These are phyloP conservation scores for Bos javanicus DNA, from an alignment of 2,113 vertebrate species.

Conservation along the genomic window DNA sequence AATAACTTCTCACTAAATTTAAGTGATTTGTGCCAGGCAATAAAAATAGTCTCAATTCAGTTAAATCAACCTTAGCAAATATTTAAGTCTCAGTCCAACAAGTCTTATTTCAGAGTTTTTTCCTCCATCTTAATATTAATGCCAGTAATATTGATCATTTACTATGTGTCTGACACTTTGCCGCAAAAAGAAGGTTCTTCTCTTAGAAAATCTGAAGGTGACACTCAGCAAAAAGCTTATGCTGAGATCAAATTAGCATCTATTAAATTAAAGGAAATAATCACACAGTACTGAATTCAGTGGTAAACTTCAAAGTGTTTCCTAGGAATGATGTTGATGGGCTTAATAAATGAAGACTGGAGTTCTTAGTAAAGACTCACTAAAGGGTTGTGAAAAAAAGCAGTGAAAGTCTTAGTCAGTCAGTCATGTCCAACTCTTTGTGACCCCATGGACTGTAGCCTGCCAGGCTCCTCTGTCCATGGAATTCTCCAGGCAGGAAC, in stretches of 20 bases:
- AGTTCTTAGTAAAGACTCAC: not conserved
- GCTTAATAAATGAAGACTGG: not conserved
- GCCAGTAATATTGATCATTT: not conserved
- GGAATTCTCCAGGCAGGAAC: not conserved
- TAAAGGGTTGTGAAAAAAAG: not conserved
- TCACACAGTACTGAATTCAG: not conserved
- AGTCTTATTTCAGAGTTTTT: constrained; percentile 3
- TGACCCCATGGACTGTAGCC: not conserved
- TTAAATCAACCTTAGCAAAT: not conserved
- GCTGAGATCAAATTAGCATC: not conserved
- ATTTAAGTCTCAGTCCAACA: not conserved
- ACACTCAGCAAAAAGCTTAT: not conserved
- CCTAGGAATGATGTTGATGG: not conserved
- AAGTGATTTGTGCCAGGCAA: not conserved
- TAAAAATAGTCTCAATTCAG: not conserved
- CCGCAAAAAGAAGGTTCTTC: not conserved
- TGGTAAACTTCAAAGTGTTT: not conserved
- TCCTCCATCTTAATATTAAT: not conserved
- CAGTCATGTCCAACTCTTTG: not conserved
- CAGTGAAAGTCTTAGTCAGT: not conserved
- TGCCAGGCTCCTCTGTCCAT: not conserved
- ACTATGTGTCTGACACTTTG: not conserved
- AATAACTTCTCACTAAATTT: not conserved
- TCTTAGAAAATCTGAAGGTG: not conserved
- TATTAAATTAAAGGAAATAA: not conserved